Conservation (phyloP, 2,113 vertebrate genomes). For the Mobula birostris region DNA sequence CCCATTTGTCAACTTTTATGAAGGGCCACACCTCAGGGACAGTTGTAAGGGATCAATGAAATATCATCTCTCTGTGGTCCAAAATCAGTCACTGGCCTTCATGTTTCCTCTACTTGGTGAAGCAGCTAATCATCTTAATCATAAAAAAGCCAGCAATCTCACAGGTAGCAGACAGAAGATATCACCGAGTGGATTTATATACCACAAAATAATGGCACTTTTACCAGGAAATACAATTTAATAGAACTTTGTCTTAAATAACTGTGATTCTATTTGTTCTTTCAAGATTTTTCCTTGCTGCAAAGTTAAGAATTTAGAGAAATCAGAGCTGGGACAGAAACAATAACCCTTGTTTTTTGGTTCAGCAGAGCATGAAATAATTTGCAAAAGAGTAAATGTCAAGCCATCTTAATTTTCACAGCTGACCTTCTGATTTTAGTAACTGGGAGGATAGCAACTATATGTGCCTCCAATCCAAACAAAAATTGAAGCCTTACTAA, state of each 20-base stretch:
- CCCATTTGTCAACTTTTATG: conserved; percentile 36
- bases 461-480: not conserved
- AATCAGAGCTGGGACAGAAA: not conserved
- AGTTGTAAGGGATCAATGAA: conserved; percentile 40
- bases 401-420: conserved; percentile 21
- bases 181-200: conserved; percentile 3
- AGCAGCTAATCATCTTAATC: conserved; percentile 44
- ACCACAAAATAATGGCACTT: not conserved
- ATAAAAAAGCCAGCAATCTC: conserved; percentile 41
- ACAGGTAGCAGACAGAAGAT: conserved; percentile 37
- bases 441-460: not conserved
- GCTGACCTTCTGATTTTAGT: conserved; percentile 25
- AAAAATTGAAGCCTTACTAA: not conserved
- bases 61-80: conserved; percentile 13
- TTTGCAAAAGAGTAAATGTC: conserved; percentile 36
- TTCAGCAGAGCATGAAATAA: conserved; percentile 39
- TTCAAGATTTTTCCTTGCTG: not conserved
- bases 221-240: not conserved
- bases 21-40: conserved; percentile 32
- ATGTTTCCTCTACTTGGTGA: conserved; percentile 36
- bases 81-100: conserved; percentile 33
- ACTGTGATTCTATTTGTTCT: conserved; percentile 20
- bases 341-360: conserved; percentile 29
- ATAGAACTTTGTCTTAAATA: conserved; percentile 25
- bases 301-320: not conserved